Conservation (phyloP, 2,797 vertebrate species). For the Natrix natrix region DNA sequence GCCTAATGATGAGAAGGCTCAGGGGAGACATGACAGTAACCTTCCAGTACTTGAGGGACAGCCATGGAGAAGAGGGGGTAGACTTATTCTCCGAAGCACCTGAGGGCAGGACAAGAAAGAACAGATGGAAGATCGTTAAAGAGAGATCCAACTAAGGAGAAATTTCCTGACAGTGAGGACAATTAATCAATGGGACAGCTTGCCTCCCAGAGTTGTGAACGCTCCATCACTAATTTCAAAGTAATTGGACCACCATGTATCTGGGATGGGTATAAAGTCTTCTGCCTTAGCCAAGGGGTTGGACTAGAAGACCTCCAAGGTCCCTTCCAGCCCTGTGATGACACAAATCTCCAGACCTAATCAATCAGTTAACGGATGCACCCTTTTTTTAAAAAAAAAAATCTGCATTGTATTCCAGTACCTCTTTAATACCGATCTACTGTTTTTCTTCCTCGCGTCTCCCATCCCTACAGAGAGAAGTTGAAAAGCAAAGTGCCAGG, state of each 20-base stretch:
- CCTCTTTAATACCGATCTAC: background rate
- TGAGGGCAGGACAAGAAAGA: background rate
- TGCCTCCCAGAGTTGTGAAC: background rate
- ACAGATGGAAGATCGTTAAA: background rate
- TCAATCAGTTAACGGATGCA: background rate
- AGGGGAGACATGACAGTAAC: background rate
- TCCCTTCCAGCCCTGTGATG: background rate
- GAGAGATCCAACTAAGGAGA: background rate
- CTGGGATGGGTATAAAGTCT: background rate
- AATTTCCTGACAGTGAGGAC: background rate
- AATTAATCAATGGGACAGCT: background rate
- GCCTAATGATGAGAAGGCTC: background rate
- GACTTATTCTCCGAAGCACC: background rate
- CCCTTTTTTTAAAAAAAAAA: background rate
- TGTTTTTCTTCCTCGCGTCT: background rate
- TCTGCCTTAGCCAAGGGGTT: background rate
- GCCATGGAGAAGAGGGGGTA: background rate
- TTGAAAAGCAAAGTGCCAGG: constrained; percentile 48
- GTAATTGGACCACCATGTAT: background rate
- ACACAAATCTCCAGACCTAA: background rate
- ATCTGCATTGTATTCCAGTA: background rate
- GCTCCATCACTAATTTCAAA: background rate
- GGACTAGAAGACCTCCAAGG: background rate
- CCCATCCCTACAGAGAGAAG: constrained; percentile 45
- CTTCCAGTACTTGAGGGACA: background rate